These are phyloP conservation scores for Smutsia temminckii DNA, from an alignment of 2,797 vertebrate genomes.

Conservation along the genomic window DNA sequence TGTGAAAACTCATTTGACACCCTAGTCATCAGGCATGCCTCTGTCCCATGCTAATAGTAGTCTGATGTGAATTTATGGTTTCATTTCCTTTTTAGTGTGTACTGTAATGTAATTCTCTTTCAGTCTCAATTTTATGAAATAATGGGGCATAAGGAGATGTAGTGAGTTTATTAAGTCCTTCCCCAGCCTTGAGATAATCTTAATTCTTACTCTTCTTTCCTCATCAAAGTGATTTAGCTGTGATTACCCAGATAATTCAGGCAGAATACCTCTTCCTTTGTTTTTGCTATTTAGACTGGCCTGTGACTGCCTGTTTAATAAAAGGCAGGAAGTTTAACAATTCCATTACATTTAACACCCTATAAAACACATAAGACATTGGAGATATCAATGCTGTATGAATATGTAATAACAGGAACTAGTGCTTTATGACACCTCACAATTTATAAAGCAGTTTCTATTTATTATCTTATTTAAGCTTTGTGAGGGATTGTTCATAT, in stretches of 20 bases:
- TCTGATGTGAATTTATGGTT: constrained; percentile 43
- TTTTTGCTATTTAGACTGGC: constrained; percentile 39
- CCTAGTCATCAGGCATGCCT: background rate
- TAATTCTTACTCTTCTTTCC: constrained; percentile 43
- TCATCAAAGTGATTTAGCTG: constrained; percentile 58
- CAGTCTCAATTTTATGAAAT: constrained; percentile 59
- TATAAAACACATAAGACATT: constrained; percentile 39
- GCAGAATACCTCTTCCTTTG: constrained; percentile 41
- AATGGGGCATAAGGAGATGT: constrained; percentile 16
- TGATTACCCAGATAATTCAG: constrained; percentile 64
- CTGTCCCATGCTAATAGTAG: background rate
- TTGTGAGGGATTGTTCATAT: background rate
- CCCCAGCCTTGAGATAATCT: constrained; percentile 5
- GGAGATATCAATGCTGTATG: background rate
- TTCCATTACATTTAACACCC: constrained; percentile 47
- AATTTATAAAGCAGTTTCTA: constrained; percentile 43
- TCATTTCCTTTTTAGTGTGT: constrained; percentile 56
- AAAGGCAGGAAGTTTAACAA: constrained; percentile 62
- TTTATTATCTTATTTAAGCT: constrained; percentile 13
- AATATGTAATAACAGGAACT: constrained; percentile 54
- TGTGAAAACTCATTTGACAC: constrained; percentile 7
- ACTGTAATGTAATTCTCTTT: constrained; percentile 42
- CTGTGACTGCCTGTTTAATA: constrained; percentile 51
- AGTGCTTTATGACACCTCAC: background rate
- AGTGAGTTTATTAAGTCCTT: constrained; percentile 61